Conservation (phyloP, 2,113 vertebrate species). For the Dromiciops gliroides region DNA sequence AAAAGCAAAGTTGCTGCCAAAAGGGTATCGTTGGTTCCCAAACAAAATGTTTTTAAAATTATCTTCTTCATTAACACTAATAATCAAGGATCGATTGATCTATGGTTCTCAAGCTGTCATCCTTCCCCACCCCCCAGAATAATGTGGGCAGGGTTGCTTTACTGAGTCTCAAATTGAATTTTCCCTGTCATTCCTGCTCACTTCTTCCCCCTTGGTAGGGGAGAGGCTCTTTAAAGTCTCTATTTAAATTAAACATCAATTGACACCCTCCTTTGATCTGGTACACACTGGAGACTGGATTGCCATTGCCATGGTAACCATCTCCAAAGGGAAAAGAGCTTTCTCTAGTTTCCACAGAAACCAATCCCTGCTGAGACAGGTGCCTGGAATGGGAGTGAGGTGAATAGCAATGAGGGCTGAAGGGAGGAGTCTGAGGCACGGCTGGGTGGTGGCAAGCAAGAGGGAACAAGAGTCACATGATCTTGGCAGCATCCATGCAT, state of each 20-base stretch:
- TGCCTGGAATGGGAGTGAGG: conserved; percentile 80
- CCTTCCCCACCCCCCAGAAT: background rate
- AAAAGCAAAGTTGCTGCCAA: background rate
- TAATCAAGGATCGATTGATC: background rate
- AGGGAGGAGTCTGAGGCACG: background rate
- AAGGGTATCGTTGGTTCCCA: background rate
- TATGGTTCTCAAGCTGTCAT: background rate
- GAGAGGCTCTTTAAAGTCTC: background rate
- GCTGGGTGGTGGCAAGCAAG: background rate
- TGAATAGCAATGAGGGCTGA: conserved; percentile 81
- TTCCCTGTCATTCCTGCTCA: background rate
- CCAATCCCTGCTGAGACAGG: conserved; percentile 82
- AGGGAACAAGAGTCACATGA: background rate
- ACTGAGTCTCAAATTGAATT: background rate
- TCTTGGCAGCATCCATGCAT: background rate
- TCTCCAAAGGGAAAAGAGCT: conserved; percentile 72
- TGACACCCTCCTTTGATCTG: conserved; percentile 19
- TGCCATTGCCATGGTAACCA: conserved; percentile 78
- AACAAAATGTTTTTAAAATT: background rate
- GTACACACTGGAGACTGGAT: conserved; percentile 1
- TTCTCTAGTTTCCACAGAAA: conserved; percentile 82
- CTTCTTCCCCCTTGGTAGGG: background rate
- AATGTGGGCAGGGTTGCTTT: background rate
- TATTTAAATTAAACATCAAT: background rate
- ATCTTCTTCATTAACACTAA: background rate